Percentiles rank a stretch among this genome's conserved stretches.
phyloP scores from a whole-genome alignment of 2,888 invertebrate species.

The Bruchidius siliquastri region DNA sequence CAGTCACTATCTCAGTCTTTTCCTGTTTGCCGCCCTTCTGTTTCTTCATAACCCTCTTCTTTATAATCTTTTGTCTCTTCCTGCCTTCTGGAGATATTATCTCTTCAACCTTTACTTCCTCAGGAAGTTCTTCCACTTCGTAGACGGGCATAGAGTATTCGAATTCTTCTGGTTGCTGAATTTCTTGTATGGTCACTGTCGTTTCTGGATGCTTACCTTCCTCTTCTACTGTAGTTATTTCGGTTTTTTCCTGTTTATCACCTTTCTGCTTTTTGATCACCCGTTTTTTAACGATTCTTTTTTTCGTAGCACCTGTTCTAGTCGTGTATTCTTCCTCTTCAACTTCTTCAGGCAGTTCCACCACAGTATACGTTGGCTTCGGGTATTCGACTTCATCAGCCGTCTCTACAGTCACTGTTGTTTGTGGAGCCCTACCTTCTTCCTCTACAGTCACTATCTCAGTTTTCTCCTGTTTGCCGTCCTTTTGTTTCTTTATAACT shows the following conservation, averaged over 20 bases:
- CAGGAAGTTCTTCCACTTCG: constrained; percentile 21
- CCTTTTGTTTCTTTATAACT: constrained; percentile 33
- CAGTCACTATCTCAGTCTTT: constrained; percentile 38
- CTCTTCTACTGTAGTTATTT: constrained; percentile 38
- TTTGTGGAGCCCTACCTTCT: constrained; percentile 33
- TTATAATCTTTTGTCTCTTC: constrained; percentile 32
- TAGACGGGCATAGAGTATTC: neutral
- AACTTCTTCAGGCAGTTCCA: constrained; percentile 32
- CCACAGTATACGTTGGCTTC: constrained; percentile 32
- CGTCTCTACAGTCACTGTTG: constrained; percentile 29
- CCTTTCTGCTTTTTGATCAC: constrained; percentile 39
- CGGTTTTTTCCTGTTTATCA: constrained; percentile 38
- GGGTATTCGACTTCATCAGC: constrained; percentile 34
- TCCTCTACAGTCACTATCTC: constrained; percentile 36
- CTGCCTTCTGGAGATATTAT: constrained; percentile 37
- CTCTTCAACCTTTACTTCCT: constrained; percentile 30
- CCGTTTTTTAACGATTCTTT: constrained; percentile 33
- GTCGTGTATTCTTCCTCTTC: constrained; percentile 33
- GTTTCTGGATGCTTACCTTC: constrained; percentile 34
- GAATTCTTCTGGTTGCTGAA: constrained; percentile 15
- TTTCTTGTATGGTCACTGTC: constrained; percentile 33
- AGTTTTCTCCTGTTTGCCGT: constrained; percentile 31
- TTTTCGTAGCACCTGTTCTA: constrained; percentile 29
- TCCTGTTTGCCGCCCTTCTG: constrained; percentile 33
- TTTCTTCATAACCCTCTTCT: constrained; percentile 26